Base-by-base conservation (phyloP, 1,140 invertebrate species). In the Antheraea pernyi region DNA sequence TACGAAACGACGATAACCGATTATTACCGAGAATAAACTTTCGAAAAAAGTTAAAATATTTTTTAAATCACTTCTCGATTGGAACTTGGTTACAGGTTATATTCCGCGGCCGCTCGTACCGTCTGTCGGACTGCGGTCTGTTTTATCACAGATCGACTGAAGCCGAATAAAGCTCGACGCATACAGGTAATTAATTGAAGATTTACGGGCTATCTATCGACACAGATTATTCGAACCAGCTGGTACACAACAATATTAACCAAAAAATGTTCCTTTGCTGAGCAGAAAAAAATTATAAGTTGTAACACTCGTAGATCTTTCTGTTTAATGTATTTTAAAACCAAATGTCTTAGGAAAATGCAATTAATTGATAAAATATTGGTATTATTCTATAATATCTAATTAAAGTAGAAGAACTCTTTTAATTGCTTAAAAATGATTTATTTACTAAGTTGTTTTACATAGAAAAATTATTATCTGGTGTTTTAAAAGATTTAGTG, bases 151-250 rank as follows among this genome's bases (percentile, higher is more conserved):
- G 36, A 65, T 42, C 65, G 62, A 78, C 74, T 75, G 74, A 67
- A 36, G 71, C 16, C 60, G n/a, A 61, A 61, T 70, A 75, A 75
- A 74, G 78, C 67, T 67, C 67, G 73, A 46, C 80, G 77, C 70
- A 75, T 71, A 80, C 76, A 62, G 36, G 42, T 36, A 76, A 76
- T 79, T 86, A 82, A 2, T n/a, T 6, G 46, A 16, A 53, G 16
- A 53, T 13, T 53, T 53, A 42, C 11, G 7, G 46, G 9, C 11
- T 1, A 16, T 16, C 16, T 53, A 16, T 53, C 5, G 16, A 53
- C 46, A 53, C 46, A 16, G 16, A 53, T 53, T 53, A 53, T 53
- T 53, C 11, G 13, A 53, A 53, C 11, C 46, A 53, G 46, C 6
- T 13, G 7, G 16, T 53, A 7, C 46, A 53, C 10, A 42, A 9